Base-by-base conservation (phyloP, 2,888 invertebrate species). In the Danaus chrysippus region DNA sequence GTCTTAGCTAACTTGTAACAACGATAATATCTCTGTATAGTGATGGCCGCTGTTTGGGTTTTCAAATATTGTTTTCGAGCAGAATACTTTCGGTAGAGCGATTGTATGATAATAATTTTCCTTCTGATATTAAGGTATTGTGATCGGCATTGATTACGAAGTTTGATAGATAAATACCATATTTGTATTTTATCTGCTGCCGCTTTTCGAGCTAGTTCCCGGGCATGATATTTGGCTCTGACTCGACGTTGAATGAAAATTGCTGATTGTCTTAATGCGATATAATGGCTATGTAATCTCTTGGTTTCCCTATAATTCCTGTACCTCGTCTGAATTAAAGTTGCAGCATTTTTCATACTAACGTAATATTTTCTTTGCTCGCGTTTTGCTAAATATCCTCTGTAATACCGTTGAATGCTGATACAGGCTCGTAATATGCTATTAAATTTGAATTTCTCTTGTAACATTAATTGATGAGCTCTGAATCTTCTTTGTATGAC, bases 361-460 rank as follows among this genome's bases (percentile, higher is more conserved):
- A 72, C 58, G 72, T 81, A 92, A 23, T 76, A 70, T 3, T 65
- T 58, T 63, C 77, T 75, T 69, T 83, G 74, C 34, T 66, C 68
- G 72, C 79, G 84, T 67, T 73, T 86, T 0, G 69, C 41, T 10
- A 67, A 10, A 59, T 74, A 75, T 0, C 83, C 80, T 66, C 74
- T 80, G 54, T 83, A 92, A 49, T 66, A 65, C 57, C 71, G 77
- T 75, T 93, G 93, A 64, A 93, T 84, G 15, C 74, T 70, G 12
- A 82, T 62, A 54, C 79, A 81, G 1, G 92, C 84, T 34, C 75
- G 75, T 67, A 81, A 77, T n/a, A 79, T 72, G 19, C 73, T 68
- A 13, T 77, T 63, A 70, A 86, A 93, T 34, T 75, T 70, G 2
- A 76, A 67, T 57, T 84, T 82, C 46, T 85, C 77, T 66, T 71